A percentile compares a stretch with the other conserved stretches of the same genome.
Conservation (phyloP, 1,140 invertebrate genomes). For the Agraylea sexmaculata region DNA sequence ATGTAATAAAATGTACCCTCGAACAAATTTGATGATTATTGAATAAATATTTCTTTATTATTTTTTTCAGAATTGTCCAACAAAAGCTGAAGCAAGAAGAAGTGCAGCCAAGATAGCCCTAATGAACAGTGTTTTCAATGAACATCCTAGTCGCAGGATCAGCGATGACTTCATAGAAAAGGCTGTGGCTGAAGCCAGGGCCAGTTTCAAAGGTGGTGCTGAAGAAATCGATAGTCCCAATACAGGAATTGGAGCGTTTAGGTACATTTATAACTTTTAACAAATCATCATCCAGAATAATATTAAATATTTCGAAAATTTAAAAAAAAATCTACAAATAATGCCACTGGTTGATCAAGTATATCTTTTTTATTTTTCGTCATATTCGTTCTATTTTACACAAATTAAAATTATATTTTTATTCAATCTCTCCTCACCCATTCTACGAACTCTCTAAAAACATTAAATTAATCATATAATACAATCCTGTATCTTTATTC, state of each 20-base stretch:
- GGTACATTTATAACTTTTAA: slow-evolving; percentile 31
- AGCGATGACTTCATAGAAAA: slow-evolving; percentile 91
- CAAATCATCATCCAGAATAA: background rate
- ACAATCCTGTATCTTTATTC: no score
- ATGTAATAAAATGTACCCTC: no score
- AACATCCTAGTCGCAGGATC: slow-evolving; percentile 85
- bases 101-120: slow-evolving; percentile 91
- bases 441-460: no score
- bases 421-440: no score
- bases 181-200: slow-evolving; percentile 76
- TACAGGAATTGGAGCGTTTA: slow-evolving; percentile 83
- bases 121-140: slow-evolving; percentile 96
- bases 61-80: slow-evolving; percentile 71
- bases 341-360: no score
- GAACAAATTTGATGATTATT: no score
- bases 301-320: background rate
- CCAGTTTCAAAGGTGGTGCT: slow-evolving; percentile 48
- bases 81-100: slow-evolving; percentile 84
- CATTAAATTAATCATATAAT: no score
- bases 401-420: no score
- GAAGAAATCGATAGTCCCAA: slow-evolving; percentile 69
- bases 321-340: background rate
- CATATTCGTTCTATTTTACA: no score
- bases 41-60: no score
- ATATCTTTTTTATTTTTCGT: no score